A percentile compares a stretch with the other conserved stretches of the same genome.
These are phyloP conservation scores for Orchesellides sinensis DNA, from an alignment of 2,888 invertebrate genomes.

Conservation along the genomic window DNA sequence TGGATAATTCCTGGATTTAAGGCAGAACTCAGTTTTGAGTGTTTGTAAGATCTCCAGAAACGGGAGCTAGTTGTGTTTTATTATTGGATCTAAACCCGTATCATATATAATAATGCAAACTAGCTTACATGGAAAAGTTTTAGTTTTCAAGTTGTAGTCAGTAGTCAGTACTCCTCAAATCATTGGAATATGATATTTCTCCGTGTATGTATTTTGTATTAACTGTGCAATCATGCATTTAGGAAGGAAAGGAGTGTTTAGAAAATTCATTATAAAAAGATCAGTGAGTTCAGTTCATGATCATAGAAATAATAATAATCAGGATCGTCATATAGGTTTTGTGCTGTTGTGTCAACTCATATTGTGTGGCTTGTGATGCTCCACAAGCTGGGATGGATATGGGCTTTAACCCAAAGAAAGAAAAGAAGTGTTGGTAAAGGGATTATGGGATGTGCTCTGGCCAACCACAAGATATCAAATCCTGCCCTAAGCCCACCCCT, in stretches of 20 bases:
- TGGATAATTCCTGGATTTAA: conserved; percentile 57
- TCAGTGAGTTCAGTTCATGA: conserved; percentile 29
- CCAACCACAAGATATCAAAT: conserved; percentile 41
- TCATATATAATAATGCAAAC: no score
- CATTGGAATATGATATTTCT: no score
- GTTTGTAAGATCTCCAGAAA: no score
- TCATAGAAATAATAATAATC: conserved; percentile 11
- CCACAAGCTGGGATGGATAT: background rate
- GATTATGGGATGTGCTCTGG: conserved; percentile 15
- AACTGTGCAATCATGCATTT: no score
- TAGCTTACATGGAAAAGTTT: no score
- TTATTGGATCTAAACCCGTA: no score
- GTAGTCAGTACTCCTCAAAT: no score
- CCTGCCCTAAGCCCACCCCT: conserved; percentile 42
- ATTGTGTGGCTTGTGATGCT: background rate
- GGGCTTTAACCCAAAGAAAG: background rate
- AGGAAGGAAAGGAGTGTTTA: conserved; percentile 30
- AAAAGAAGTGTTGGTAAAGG: conserved; percentile 13
- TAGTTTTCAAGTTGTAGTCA: no score
- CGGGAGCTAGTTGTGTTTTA: no score
- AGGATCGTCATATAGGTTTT: no score
- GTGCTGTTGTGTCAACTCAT: background rate
- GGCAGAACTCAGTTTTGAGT: background rate
- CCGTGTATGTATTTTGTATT: background rate
- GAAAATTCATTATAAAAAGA: conserved; percentile 56